A percentile compares a stretch with the other conserved stretches of the same genome.
Conservation (phyloP, 2,888 invertebrate genomes). For the Lymantria monacha region DNA sequence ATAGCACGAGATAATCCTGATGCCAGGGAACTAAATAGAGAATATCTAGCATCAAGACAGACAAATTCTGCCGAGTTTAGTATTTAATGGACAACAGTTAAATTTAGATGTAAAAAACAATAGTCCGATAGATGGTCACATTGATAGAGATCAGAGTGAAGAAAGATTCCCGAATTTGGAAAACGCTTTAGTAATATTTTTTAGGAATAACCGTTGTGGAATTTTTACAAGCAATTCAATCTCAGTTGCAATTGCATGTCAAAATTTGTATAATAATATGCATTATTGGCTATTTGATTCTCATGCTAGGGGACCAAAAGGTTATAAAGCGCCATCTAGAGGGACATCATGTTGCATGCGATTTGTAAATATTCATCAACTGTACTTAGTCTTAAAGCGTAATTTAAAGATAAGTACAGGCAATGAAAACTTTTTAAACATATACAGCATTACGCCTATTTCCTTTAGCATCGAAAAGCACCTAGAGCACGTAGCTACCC, state of each 20-base stretch:
- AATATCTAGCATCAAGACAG: constrained; percentile 10
- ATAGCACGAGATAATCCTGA: constrained; percentile 4
- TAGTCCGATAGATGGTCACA: background rate
- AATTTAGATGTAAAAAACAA: background rate
- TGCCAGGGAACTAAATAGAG: constrained; percentile 5
- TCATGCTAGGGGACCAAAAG: background rate
- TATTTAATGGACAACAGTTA: constrained; percentile 7
- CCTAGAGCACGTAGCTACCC: background rate
- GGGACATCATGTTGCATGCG: background rate
- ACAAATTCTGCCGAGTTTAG: constrained; percentile 4
- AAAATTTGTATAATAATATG: background rate
- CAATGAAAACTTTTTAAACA: background rate
- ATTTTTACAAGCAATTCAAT: background rate
- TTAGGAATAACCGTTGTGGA: background rate
- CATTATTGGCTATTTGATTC: background rate
- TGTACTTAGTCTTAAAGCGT: background rate
- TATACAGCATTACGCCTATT: background rate
- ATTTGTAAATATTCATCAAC: background rate
- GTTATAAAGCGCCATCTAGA: background rate
- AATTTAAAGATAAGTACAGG: background rate
- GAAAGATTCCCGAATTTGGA: background rate
- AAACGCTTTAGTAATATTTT: background rate
- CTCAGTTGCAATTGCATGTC: background rate
- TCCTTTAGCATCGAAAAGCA: background rate
- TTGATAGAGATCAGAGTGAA: background rate